Evolutionary conservation across 1,140 invertebrate species (phyloP), one percentile per base, ranked within the genome.

Genomic region (Odontomachus brunneus): DNA sequence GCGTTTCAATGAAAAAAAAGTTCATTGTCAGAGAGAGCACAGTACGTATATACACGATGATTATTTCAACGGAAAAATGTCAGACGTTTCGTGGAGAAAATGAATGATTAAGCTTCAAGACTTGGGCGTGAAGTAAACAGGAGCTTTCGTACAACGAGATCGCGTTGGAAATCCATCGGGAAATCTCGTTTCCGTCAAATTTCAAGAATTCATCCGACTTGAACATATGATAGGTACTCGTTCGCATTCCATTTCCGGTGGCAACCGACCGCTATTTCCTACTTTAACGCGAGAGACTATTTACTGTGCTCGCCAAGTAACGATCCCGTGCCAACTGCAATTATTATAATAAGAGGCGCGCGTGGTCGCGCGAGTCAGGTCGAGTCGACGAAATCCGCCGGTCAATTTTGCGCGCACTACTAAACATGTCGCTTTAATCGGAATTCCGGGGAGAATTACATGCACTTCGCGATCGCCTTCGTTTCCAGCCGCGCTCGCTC

Each of bases 391-490:
- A 66, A 53, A 22, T 66, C 38, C 9, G 22, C 19, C 71, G 17
- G 55, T 14, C 38, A 63, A 80, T 80, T 76, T 69, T 11, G 17
- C 3, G 3, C 63, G 66, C 19, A 12, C 75, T 51, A 80, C 22
- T 57, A 80, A 78, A 74, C 44, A 44, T 73, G 80, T 75, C 59
- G 59, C 57, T 74, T 82, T 74, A 82, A 75, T 82, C 69, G 69
- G 71, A 53, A 62, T 82, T 75, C 69, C 57, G 48, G 44, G n/a
- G 55, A 62, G 67, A 82, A 62, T 82, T 74, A 74, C 80, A 74
- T 82, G 71, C 71, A 82, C 29, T 74, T 74, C 48, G 57, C 69
- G 78, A 82, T 82, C 29, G 22, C 57, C 15, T 60, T 83, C 73
- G 67, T 44, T 69, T 67, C 19, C 38, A 65, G 48, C 48, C 53